phyloP scores from a whole-genome alignment of 30 jellyfish, hydroid and myxozoan species.

The Hydractinia echinata region DNA sequence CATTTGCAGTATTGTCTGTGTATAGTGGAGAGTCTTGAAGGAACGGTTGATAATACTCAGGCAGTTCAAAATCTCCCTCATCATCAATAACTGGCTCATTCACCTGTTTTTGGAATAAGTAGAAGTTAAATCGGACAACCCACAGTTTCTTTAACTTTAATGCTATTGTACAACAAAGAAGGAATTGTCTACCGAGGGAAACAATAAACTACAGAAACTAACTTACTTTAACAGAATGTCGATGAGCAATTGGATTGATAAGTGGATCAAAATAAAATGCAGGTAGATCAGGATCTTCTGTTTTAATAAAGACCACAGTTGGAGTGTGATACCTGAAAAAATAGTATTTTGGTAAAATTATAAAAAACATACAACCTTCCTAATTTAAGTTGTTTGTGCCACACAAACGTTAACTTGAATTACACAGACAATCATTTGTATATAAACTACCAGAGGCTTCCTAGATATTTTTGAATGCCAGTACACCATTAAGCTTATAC shows the following conservation, averaged over 20 bases:
- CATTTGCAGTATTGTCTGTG: conserved; percentile 98
- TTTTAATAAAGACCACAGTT: conserved; percentile 90
- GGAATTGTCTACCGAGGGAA: no score
- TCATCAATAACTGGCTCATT: conserved; percentile 85
- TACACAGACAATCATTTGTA: no score
- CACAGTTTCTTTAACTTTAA: no score
- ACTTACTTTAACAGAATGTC: conserved; percentile 82
- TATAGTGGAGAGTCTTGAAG: conserved; percentile 92
- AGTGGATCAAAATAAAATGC: conserved; percentile 97
- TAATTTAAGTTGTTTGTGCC: no score
- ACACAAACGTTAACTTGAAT: no score
- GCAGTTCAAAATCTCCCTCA: conserved; percentile 90
- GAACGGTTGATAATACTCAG: conserved; percentile 88
- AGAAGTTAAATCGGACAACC: not conserved
- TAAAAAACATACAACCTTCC: not conserved
- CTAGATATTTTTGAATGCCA: no score
- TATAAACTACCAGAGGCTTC: no score
- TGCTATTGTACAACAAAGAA: not conserved
- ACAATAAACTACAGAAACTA: not conserved
- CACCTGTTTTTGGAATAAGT: conserved; percentile 41
- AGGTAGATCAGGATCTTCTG: conserved; percentile 99
- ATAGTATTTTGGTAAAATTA: not conserved
- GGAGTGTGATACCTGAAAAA: conserved; percentile 92
- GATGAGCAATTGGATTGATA: conserved; percentile 95
- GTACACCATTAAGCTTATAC: no score